Base-by-base conservation (phyloP, 1,140 invertebrate species). In the Nasonia longicornis region DNA sequence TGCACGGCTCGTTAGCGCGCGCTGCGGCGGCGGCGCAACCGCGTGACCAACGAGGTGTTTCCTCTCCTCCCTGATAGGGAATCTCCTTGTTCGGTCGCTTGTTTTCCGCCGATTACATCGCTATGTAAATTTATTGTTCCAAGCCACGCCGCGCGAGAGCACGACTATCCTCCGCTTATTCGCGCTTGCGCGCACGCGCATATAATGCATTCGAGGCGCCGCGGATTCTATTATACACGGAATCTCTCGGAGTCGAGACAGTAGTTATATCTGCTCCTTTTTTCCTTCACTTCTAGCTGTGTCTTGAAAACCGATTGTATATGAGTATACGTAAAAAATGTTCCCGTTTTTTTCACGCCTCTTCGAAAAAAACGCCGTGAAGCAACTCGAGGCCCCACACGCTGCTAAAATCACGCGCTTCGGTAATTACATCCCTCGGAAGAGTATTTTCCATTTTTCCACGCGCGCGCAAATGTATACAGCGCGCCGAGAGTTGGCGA, bases 51-150 rank as follows among this genome's bases (percentile, higher is more conserved):
- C 86, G 86, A 89, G 87, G 88, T 89, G 89, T 89, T 89, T 88
- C 84, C 86, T 66, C 31, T 72, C 71, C n/a, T 12, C 12, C 82
- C 83, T 86, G 89, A 89, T 89, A 89, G 86, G 86, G 86, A 86
- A 89, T 89, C 89, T 89, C 86, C 88, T 87, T 89, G 88, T 89
- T 87, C 87, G 82, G 87, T 89, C 86, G 86, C 89, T 89, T 89
- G 89, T 89, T 89, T 88, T 85, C 86, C 86, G 85, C 86, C 87
- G 89, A 89, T 89, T 89, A 87, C 86, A 89, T 89, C 89, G 87
- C 88, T 87, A 89, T 89, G 89, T 89, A 89, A 89, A 89, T 89
- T 89, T 89, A 89, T 89, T 86, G 88, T 89, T 86, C 82, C 81
- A 86, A 87, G 64, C 64, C 22, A 16, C 78, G 48, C 38, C 64